Evolutionary conservation across 35 echinoderm and acorn worm species (phyloP), one percentile per base, ranked within the genome.

Genomic region (Stichopus chloronotus): DNA sequence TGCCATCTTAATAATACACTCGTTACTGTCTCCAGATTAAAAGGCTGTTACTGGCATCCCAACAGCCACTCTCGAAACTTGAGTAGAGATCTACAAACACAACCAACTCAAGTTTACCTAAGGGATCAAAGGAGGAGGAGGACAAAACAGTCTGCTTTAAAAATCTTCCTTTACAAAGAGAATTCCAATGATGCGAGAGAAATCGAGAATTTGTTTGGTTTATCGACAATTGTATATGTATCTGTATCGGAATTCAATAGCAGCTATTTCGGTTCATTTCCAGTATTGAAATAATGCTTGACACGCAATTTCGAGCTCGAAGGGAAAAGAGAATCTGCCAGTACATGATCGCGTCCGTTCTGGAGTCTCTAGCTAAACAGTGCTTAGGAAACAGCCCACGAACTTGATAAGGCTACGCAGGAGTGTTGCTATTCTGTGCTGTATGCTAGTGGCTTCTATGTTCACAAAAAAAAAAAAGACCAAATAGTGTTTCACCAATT

Each of bases 81-180:
- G 82, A 58, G 10, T 56, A 85, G 54, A 9, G 23, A 58, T 85
- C 19, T 58, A 85, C 82, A 85, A 85, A 85, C 82, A 85, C n/a
- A 55, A 22, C 56, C 17, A 85, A 0, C 1, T 11, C 9, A 58
- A 58, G 53, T 85, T 85, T 85, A 85, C 82, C 56, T 17, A 85
- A 85, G 57, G 57, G 82, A 85, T 85, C 55, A 58, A 85, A 59
- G 58, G 82, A 12, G 55, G 19, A 17, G 53, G 69, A 14, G 8
- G 14, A 14, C 14, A 61, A 14, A 10, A 61, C 59, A 14, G 59
- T 61, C 8, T 61, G 59, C 14, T 4, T 61, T 14, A 10, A 61
- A 8, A 10, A 61, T 14, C 8, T 61, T 61, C 59, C 59, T 61
- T 61, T 10, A 61, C 8, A 61, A 14, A 61, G 59, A 61, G 59